Base-by-base conservation (phyloP, 37 sponge, comb jelly and placozoan species). In the Diacarnus erythraeanus region DNA sequence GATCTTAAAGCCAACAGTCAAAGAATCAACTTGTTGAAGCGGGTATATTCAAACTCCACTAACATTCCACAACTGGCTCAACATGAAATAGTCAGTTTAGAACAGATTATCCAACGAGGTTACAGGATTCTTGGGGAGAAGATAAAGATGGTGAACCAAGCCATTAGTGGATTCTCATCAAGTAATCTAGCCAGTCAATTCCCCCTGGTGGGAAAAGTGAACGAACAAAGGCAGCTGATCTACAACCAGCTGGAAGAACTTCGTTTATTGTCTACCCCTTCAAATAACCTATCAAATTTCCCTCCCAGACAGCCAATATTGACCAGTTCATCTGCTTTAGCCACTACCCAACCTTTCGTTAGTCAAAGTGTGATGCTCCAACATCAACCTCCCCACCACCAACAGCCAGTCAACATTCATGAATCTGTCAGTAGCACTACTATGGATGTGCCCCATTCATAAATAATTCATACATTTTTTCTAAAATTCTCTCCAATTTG, bases 221-320 rank as follows among this genome's bases (percentile, higher is more conserved):
- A 65, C 66, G 12, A 65, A 18, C 66, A 65, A 31, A 65, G 66
- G 9, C 66, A 65, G 34, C 2, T 65, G 31, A 31, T 65, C 35
- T 31, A 65, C 66, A 25, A 30, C 33, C 12, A 26, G 2, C 66
- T 65, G 31, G 66, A 65, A 18, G 66, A 65, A 31, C 66, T 65
- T 18, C 66, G 66, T 65, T 15, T 18, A 30, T 30, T 65, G 34
- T 31, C 66, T 3, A 60, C 51, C 51, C 51, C 51, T 47, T 15
- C 51, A 47, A 6, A 15, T 47, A 15, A 47, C 51, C 51, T n/a
- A n/a, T n/a, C n/a, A n/a, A n/a, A n/a, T n/a, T n/a, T n/a, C n/a
- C n/a, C n/a, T n/a, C n/a, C n/a, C n/a, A n/a, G n/a, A n/a, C n/a
- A n/a, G n/a, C n/a, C n/a, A n/a, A n/a, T n/a, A n/a, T n/a, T n/a